Conservation (phyloP, 2,888 invertebrate species). For the Leucoma salicis region DNA sequence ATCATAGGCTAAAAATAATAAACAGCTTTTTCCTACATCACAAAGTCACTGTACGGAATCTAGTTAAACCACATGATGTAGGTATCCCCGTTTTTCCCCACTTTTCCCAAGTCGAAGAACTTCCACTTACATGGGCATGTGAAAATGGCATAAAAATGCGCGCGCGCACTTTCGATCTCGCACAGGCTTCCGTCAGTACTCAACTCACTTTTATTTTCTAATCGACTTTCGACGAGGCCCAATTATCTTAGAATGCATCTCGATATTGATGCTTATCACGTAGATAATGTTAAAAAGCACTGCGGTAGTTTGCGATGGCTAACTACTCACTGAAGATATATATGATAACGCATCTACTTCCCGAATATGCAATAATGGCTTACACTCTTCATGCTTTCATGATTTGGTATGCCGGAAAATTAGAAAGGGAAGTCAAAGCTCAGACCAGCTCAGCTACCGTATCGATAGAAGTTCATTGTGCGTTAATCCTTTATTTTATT, state of each 20-base stretch:
- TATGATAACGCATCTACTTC: too few relatives aligned
- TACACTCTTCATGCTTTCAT: too few relatives aligned
- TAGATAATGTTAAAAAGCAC: conserved; percentile 21
- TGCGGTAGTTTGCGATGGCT: not conserved
- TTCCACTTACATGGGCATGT: conserved; percentile 42
- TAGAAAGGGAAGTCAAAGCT: too few relatives aligned
- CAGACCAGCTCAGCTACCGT: too few relatives aligned
- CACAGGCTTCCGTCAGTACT: conserved; percentile 41
- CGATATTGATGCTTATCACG: conserved; percentile 25
- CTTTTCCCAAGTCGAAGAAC: conserved; percentile 32
- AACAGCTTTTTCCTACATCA: conserved; percentile 25
- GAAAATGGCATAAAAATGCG: conserved; percentile 56
- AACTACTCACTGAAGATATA: not conserved
- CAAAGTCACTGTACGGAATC: conserved; percentile 23
- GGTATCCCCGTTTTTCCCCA: conserved; percentile 39
- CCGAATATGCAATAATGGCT: too few relatives aligned
- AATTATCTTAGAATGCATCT: conserved; percentile 36
- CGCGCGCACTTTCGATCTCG: conserved; percentile 54
- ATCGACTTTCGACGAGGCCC: conserved; percentile 34
- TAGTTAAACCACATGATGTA: conserved; percentile 25
- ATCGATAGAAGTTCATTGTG: too few relatives aligned
- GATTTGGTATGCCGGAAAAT: too few relatives aligned
- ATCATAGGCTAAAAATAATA: too few relatives aligned
- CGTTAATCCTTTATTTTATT: too few relatives aligned
- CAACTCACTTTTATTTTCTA: conserved; percentile 41